These are phyloP conservation scores for Leptopilina drosophilae DNA, from an alignment of 2,888 invertebrate genomes.

Conservation along the genomic window DNA sequence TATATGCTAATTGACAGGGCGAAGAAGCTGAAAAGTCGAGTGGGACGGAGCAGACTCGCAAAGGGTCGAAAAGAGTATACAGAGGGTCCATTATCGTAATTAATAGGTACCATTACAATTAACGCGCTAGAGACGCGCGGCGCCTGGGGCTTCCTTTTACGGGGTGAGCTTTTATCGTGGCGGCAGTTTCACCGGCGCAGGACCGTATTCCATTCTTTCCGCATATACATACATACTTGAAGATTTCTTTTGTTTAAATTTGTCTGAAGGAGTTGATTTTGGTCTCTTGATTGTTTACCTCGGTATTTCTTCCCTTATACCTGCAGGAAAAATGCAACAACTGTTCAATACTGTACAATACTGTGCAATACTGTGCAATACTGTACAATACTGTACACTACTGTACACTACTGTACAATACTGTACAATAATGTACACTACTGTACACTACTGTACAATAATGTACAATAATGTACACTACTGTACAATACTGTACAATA, in stretches of 20 bases:
- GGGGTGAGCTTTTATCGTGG: slow-evolving; percentile 60
- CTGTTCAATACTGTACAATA: no score
- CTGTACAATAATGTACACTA: no score
- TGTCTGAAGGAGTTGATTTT: slow-evolving; percentile 4
- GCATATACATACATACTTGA: not conserved
- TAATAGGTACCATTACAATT: slow-evolving; percentile 73
- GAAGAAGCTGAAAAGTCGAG: slow-evolving; percentile 32
- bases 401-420: no score
- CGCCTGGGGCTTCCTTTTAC: slow-evolving; percentile 61
- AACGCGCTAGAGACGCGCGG: slow-evolving; percentile 63
- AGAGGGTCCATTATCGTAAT: slow-evolving; percentile 73
- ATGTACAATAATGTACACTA: no score
- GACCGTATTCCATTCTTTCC: slow-evolving; percentile 32
- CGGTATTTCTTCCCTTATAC: no score
- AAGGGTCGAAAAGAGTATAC: slow-evolving; percentile 57
- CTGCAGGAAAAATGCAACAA: no score
- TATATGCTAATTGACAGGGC: slow-evolving; percentile 27
- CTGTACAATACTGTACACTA: no score
- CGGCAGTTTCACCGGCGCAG: slow-evolving; percentile 11
- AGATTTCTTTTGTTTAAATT: slow-evolving; percentile 22
- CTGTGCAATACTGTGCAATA: no score
- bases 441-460: no score
- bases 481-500: no score
- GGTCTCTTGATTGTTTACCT: not conserved
- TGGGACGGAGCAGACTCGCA: slow-evolving; percentile 35